A percentile compares a stretch with the other conserved stretches of the same genome.
Conservation (phyloP, 1,140 invertebrate species). For the Coelopa frigida region DNA sequence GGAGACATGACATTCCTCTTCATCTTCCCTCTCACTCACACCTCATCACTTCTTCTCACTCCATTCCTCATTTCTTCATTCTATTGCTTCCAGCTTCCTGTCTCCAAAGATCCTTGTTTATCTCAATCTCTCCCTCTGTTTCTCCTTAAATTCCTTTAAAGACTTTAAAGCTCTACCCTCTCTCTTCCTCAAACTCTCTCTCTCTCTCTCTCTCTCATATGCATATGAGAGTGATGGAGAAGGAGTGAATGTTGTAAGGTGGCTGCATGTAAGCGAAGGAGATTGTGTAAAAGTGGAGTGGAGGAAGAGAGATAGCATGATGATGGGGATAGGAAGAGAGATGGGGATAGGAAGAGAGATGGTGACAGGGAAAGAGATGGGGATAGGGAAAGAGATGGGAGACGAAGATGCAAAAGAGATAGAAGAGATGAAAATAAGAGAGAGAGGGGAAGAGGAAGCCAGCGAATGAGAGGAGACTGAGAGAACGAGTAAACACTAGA, state of each 20-base stretch:
- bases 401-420: background rate
- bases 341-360: no score
- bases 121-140: no score
- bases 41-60: no score
- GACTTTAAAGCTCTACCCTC: background rate
- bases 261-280: background rate
- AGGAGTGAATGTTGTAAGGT: background rate
- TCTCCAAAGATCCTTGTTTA: no score
- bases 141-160: no score
- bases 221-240: background rate
- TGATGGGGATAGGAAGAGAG: background rate
- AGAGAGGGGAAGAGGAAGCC: background rate
- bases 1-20: no score
- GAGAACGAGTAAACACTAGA: background rate
- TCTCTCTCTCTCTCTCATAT: no score
- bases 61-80: no score
- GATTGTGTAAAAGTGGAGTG: background rate
- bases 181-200: no score
- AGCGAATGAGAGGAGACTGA: background rate
- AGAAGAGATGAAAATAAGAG: background rate
- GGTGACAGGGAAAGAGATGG: background rate
- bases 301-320: background rate
- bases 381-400: background rate
- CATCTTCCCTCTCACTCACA: no score
- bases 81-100: no score